Conservation (phyloP, 2,797 vertebrate species). For the Cuniculus paca region DNA sequence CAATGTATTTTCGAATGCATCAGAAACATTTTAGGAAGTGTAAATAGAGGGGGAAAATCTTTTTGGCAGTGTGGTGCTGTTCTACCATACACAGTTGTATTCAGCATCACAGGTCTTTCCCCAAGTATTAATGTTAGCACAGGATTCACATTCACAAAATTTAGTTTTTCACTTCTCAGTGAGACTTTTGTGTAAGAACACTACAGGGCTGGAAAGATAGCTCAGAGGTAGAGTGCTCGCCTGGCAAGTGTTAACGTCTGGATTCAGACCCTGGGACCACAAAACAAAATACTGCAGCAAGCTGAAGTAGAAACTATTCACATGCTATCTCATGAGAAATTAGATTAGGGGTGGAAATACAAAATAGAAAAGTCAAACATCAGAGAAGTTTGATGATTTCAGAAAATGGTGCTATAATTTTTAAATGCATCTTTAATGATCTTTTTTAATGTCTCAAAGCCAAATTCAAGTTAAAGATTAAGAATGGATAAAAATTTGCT, state of each 20-base stretch:
- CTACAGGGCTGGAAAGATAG: background rate
- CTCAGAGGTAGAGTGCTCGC: background rate
- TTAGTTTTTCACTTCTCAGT: background rate
- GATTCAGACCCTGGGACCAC: background rate
- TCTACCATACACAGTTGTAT: background rate
- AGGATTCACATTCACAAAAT: background rate
- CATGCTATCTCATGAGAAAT: background rate
- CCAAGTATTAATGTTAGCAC: background rate
- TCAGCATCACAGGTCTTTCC: background rate
- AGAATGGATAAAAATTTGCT: constrained; percentile 4
- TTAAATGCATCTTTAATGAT: background rate
- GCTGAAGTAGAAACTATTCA: background rate
- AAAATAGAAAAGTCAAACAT: background rate
- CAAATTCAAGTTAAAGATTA: constrained; percentile 42
- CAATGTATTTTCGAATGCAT: background rate
- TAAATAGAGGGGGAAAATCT: background rate
- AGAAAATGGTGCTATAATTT: background rate
- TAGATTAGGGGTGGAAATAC: background rate
- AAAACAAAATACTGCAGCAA: background rate
- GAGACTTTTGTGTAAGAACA: background rate
- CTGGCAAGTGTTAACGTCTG: background rate
- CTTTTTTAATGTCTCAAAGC: constrained; percentile 5
- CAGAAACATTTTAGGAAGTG: constrained; percentile 16
- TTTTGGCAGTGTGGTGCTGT: background rate
- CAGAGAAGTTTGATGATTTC: background rate